Percentiles rank a stretch among this genome's conserved stretches.
phyloP scores from a whole-genome alignment of 2,888 invertebrate genomes.

The Eurytoma adleriae region DNA sequence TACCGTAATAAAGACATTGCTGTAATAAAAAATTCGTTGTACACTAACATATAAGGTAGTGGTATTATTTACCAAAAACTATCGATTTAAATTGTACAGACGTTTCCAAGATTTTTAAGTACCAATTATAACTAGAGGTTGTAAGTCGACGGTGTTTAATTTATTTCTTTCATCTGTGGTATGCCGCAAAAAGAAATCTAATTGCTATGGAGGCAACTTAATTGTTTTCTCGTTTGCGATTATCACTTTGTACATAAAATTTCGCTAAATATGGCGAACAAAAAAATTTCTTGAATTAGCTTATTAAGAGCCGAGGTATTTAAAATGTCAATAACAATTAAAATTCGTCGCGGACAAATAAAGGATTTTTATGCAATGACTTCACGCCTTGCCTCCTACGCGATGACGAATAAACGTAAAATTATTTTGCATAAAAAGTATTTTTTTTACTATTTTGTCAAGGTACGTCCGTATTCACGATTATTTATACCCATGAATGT shows the following conservation, averaged over 20 bases:
- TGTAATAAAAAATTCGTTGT: no score
- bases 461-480: neutral
- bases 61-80: no score
- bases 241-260: conserved; percentile 27
- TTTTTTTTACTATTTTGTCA: neutral
- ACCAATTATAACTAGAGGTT: no score
- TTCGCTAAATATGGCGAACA: neutral
- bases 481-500: neutral
- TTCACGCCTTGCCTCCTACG: neutral
- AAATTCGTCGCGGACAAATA: conserved; percentile 1
- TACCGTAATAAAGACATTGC: no score
- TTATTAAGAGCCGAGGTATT: neutral
- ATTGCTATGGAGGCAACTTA: neutral
- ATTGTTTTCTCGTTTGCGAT: conserved; percentile 10
- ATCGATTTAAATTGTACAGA: no score
- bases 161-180: conserved; percentile 11
- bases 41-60: no score
- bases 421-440: neutral
- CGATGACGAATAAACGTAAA: neutral
- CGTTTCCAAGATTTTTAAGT: no score
- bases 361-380: neutral
- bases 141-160: no score
- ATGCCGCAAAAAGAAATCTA: neutral
- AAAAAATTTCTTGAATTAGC: neutral
- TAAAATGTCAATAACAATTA: neutral